Evolutionary conservation across 1,140 invertebrate species (phyloP).

Genomic region (Cydia pomonella): DNA sequence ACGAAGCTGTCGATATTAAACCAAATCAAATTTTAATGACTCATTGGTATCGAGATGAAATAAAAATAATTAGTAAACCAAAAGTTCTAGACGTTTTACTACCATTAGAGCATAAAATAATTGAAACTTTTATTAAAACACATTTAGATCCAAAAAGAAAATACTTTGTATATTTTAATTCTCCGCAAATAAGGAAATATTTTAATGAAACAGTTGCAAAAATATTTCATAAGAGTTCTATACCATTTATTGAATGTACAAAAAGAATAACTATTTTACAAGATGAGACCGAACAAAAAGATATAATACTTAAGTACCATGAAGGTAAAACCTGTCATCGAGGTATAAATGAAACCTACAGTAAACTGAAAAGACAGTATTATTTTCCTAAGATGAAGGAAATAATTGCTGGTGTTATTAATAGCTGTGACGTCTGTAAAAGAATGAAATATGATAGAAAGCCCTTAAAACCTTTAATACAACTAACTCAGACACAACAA

Average conservation of each 20-base stretch:
- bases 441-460: constrained; percentile 28
- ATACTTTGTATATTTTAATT: too few species aligned
- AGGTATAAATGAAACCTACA: constrained; percentile 45
- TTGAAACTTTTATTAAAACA: constrained; percentile 46
- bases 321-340: constrained; percentile 43
- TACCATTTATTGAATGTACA: not conserved
- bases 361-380: constrained; percentile 35
- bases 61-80: constrained; percentile 5
- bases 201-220: not conserved
- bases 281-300: constrained; percentile 34
- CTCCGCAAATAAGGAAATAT: not conserved
- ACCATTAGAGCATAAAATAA: constrained; percentile 36
- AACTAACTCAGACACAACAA: not conserved
- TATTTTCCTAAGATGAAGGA: constrained; percentile 23
- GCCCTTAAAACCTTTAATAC: constrained; percentile 11
- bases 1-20: too few species aligned
- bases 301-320: constrained; percentile 36
- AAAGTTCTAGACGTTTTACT: constrained; percentile 37
- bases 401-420: constrained; percentile 5
- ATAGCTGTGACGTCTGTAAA: constrained; percentile 3
- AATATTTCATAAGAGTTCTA: not conserved
- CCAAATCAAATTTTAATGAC: constrained; percentile 17
- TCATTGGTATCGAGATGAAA: constrained; percentile 23
- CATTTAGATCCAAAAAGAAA: constrained; percentile 41
- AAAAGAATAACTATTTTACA: not conserved